phyloP scores from a whole-genome alignment of 1,140 invertebrate genomes.

The Copidosoma floridanum region DNA sequence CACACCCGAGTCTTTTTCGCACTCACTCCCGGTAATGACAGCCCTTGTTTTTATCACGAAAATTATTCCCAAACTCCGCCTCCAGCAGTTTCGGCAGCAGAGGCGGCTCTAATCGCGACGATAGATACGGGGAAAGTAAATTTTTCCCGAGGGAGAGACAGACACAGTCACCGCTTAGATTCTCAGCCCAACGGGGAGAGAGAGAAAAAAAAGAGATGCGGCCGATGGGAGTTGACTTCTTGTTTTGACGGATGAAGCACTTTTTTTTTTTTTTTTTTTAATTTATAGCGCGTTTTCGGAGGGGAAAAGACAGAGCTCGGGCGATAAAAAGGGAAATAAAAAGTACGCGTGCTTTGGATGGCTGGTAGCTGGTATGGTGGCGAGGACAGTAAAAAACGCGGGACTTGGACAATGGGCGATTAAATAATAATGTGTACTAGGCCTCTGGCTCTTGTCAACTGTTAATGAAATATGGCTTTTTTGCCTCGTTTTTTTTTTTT shows the following conservation, averaged over 20 bases:
- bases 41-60: too few relatives aligned
- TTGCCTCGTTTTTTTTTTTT: not conserved
- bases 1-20: too few relatives aligned
- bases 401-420: constrained; percentile 18
- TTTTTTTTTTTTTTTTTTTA: constrained; percentile 7
- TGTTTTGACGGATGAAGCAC: constrained; percentile 24
- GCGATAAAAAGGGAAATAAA: not conserved
- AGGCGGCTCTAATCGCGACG: too few relatives aligned
- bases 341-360: constrained; percentile 3
- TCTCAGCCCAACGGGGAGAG: not conserved
- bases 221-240: constrained; percentile 12
- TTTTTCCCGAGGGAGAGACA: not conserved
- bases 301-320: not conserved
- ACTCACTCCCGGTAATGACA: too few relatives aligned
- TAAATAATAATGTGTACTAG: too few relatives aligned
- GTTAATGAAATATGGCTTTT: too few relatives aligned
- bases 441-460: too few relatives aligned
- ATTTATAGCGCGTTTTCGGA: constrained; percentile 3
- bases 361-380: not conserved
- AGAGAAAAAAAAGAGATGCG: not conserved
- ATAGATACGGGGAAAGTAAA: constrained; percentile 23
- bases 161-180: not conserved
- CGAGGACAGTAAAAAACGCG: not conserved
- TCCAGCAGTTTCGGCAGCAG: too few relatives aligned
- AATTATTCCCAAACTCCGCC: too few relatives aligned